These are phyloP conservation scores for Zosterops japonicus DNA, from an alignment of 2,113 vertebrate genomes.

Conservation along the genomic window DNA sequence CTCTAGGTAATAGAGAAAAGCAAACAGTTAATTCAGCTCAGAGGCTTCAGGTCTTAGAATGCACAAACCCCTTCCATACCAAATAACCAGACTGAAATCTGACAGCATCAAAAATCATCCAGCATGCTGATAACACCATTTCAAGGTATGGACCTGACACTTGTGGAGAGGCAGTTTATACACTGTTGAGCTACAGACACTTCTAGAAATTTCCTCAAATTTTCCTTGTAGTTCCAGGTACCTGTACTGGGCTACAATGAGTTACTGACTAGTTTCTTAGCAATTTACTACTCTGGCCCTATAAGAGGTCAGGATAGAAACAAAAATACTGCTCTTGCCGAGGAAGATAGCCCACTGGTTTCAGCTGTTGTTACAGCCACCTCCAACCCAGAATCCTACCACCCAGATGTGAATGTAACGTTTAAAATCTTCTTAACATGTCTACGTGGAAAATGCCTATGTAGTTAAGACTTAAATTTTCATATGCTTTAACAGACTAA, in stretches of 20 bases:
- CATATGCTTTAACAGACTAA: background rate
- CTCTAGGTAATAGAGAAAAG: background rate
- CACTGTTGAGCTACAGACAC: background rate
- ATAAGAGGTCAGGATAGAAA: background rate
- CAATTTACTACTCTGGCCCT: background rate
- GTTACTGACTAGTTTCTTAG: background rate
- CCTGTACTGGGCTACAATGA: background rate
- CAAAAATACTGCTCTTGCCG: background rate
- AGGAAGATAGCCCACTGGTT: background rate
- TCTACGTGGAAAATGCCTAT: background rate
- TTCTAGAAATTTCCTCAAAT: background rate
- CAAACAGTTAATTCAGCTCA: fast-evolving
- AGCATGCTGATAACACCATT: background rate
- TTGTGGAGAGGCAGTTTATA: background rate
- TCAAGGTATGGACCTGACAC: background rate
- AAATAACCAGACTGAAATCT: background rate
- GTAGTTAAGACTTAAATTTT: background rate
- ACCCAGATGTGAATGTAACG: background rate
- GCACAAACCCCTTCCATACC: background rate
- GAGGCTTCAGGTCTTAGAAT: background rate
- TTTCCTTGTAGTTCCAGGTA: background rate
- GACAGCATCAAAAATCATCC: background rate
- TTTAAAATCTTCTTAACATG: background rate
- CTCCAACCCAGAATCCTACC: background rate
- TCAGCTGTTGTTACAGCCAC: background rate